phyloP scores from a whole-genome alignment of 2,113 vertebrate species.

The Neodon shergylaensis region DNA sequence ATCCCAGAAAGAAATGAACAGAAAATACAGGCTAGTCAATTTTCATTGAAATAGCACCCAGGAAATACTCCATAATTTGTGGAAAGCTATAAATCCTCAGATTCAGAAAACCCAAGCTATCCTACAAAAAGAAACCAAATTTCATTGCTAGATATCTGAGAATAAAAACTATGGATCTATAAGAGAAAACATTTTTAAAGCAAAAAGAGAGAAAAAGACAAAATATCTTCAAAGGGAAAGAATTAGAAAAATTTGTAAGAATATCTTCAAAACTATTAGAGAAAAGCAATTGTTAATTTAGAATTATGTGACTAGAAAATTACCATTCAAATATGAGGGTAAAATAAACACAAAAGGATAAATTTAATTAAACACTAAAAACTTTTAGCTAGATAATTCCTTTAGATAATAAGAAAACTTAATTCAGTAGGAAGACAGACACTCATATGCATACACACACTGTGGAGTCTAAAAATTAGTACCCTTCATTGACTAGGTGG shows the following conservation, averaged over 20 bases:
- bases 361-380: conserved; percentile 34
- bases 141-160: background rate
- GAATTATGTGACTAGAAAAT: conserved; percentile 27
- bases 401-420: conserved; percentile 53
- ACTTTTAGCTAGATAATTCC: conserved; percentile 13
- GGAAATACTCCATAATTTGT: background rate
- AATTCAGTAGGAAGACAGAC: background rate
- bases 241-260: conserved; percentile 43
- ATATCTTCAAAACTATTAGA: conserved; percentile 28
- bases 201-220: background rate
- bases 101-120: conserved; percentile 43
- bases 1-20: conserved; percentile 9
- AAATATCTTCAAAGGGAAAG: conserved; percentile 7
- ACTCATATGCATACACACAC: background rate
- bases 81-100: conserved; percentile 17
- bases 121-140: background rate
- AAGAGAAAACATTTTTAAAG: conserved; percentile 15
- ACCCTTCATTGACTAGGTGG: background rate
- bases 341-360: conserved; percentile 22
- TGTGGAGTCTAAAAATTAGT: background rate
- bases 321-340: background rate
- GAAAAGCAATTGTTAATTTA: conserved; percentile 34
- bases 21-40: background rate
- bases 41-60: conserved; percentile 31
- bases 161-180: background rate